phyloP scores from a whole-genome alignment of 2,888 invertebrate species.

The Caenorhabditis parvicauda region DNA sequence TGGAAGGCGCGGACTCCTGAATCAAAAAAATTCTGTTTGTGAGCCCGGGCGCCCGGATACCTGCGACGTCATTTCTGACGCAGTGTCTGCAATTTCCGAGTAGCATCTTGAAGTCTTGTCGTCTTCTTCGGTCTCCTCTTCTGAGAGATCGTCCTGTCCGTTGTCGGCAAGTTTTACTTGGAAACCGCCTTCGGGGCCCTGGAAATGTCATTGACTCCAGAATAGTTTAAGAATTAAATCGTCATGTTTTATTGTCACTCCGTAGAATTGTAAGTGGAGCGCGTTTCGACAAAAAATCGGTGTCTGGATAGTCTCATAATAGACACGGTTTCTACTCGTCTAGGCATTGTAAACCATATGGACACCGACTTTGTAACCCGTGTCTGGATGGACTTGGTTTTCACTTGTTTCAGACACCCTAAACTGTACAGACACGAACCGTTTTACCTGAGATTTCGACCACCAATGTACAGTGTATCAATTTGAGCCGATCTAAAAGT shows the following conservation, averaged over 20 bases:
- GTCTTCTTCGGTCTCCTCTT: slow-evolving; percentile 59
- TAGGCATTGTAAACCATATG: no score
- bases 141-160: slow-evolving; percentile 53
- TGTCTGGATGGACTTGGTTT: no score
- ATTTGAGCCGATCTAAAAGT: no score
- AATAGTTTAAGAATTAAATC: neutral
- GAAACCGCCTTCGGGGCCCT: slow-evolving; percentile 57
- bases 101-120: slow-evolving; percentile 31
- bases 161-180: slow-evolving; percentile 54
- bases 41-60: slow-evolving; percentile 1
- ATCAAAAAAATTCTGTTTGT: neutral
- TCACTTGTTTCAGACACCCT: no score
- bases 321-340: no score
- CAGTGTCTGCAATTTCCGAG: slow-evolving; percentile 28
- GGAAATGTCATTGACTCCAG: neutral
- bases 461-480: no score
- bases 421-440: no score
- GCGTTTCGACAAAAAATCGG: neutral
- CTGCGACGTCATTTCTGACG: slow-evolving; percentile 26
- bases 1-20: slow-evolving; percentile 10
- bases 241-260: neutral
- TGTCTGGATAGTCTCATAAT: no score
- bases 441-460: no score
- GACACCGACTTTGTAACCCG: no score
- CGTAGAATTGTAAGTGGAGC: no score